Base-by-base conservation (phyloP, 2,888 invertebrate genomes). In the Pseudanteris insignis region DNA sequence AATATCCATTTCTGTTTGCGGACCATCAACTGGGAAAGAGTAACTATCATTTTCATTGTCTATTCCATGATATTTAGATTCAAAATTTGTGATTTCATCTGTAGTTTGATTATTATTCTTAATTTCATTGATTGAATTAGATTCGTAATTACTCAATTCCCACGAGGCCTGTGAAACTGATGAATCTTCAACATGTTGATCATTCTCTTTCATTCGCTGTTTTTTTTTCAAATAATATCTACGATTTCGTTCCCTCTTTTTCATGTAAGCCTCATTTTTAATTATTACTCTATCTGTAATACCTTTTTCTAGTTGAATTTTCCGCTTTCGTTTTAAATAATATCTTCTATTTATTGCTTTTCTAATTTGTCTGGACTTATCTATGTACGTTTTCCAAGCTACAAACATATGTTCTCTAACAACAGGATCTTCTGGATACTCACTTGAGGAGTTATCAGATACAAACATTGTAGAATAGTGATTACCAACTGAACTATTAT, bases 151-250 rank as follows among this genome's bases (percentile, higher is more conserved):
- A 10, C 5, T 36, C 8, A 30, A 13, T 9, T 54, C 44, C 18
- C 9, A 30, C 2, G 47, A 47, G 2, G 40, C 18, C 8, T 30
- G 34, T 3, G 47, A 55, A 36, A 33, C 41, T 0, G 51, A 51
- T 0, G 51, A 51, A 13, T 51, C 51, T 1, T 59, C 51, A 8
- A 30, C 13, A 5, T 33, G 44, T 8, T 30, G 33, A n/a, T 25
- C 33, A 1, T 15, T 28, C 1, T 24, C 13, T 5, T 9, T 33
- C 25, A 40, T 10, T 9, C 4, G 51, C 5, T 46, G 14, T 13
- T 59, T 59, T 8, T 24, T 46, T n/a, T 51, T 59, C 9, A 59
- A 32, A 28, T 59, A 59, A 21, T 59, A 59, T 6, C 59, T 38
- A 2, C 59, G 24, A 10, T 59, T 51, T 2, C 59, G 21, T 7